These are phyloP conservation scores for Liasis olivaceus DNA, from an alignment of 2,797 vertebrate genomes.

Conservation along the genomic window DNA sequence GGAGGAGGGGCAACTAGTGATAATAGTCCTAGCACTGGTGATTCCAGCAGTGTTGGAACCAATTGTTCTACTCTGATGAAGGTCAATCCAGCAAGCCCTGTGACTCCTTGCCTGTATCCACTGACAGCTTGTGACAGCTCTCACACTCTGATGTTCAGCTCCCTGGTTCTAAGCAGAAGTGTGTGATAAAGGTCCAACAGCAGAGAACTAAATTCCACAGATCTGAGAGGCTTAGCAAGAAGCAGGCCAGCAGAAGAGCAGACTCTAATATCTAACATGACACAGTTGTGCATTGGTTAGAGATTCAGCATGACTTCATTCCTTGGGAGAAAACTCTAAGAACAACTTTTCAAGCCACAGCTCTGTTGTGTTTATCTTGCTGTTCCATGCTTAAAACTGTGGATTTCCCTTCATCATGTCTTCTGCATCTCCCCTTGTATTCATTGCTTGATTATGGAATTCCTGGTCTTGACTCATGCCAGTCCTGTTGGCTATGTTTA, in stretches of 20 bases:
- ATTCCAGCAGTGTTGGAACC: too few relatives aligned
- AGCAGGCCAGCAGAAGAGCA: background rate
- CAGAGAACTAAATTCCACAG: background rate
- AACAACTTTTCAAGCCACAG: background rate
- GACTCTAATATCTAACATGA: background rate
- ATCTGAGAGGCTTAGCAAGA: background rate
- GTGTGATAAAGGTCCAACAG: background rate
- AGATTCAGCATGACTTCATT: background rate
- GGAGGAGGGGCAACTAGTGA: too few relatives aligned
- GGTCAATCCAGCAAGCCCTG: background rate
- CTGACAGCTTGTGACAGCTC: background rate
- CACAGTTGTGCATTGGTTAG: background rate
- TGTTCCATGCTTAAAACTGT: background rate
- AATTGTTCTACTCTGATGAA: background rate
- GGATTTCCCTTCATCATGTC: background rate
- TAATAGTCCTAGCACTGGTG: too few relatives aligned
- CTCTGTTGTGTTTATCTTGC: background rate
- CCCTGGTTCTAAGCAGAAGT: background rate
- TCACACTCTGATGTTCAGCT: background rate
- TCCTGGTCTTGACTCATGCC: too few relatives aligned
- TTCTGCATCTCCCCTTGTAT: too few relatives aligned
- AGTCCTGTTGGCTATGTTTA: too few relatives aligned
- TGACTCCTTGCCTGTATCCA: background rate
- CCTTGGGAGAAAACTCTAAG: background rate
- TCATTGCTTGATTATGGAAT: too few relatives aligned